Base-by-base conservation (phyloP, 2,888 invertebrate species). In the Apeira syringaria region DNA sequence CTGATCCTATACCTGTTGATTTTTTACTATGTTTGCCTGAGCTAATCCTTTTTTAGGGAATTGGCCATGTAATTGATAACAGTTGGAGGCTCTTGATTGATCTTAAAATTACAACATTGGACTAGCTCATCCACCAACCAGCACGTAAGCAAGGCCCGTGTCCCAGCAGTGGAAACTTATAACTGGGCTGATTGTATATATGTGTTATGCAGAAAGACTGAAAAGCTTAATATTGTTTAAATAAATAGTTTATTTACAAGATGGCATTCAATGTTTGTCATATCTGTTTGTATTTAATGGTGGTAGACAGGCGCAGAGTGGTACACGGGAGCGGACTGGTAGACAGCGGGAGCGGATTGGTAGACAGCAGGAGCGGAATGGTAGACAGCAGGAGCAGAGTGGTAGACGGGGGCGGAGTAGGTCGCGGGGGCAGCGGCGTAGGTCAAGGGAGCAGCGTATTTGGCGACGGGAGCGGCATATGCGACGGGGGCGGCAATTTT, bases 171-270 rank as follows among this genome's bases (percentile, higher is more conserved):
- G n/a, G n/a, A n/a, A n/a, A n/a, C n/a, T n/a, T n/a, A n/a, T n/a
- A n/a, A n/a, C n/a, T n/a, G n/a, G n/a, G n/a, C n/a, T n/a, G n/a
- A n/a, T n/a, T n/a, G n/a, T n/a, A n/a, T n/a, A n/a, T n/a, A n/a
- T n/a, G n/a, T n/a, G n/a, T n/a, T n/a, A n/a, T n/a, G n/a, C n/a
- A n/a, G n/a, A n/a, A n/a, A 15, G 4, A 15, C 2, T 15, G 4
- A 15, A 15, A 15, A 15, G 3, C 15, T 15, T 15, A 15, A 15
- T 15, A 36, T 30, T 27, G 3, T 64, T 65, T 64, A 68, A 71
- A 74, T 72, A 71, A 53, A 58, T 62, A 53, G 44, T 74, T 72
- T 76, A 76, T 73, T 73, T 72, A 74, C 67, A 72, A 47, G 56
- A 68, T 63, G 59, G 60, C 61, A 64, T 64, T 65, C 53, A 53